Conservation (phyloP, 2,113 vertebrate genomes). For the Ascaphus truei region DNA sequence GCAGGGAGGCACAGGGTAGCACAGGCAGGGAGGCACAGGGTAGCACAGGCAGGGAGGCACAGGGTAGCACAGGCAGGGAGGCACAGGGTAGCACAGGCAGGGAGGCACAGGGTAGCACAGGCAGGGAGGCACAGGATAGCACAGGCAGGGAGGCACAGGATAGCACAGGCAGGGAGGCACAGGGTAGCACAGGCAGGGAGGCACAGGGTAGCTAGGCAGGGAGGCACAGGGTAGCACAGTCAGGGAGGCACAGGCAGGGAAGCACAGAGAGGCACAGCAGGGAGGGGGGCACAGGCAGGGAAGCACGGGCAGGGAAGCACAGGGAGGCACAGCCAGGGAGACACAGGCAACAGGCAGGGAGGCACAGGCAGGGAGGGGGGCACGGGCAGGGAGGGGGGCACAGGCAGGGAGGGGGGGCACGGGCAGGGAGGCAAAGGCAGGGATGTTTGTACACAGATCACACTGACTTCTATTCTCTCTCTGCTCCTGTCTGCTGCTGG, state of each 20-base stretch:
- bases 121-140: not conserved
- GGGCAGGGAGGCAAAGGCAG: constrained; percentile 14
- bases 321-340: constrained; percentile 11
- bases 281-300: constrained; percentile 51
- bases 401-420: constrained; percentile 47
- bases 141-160: not conserved
- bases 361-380: constrained; percentile 47
- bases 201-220: constrained; percentile 48
- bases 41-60: too few relatives aligned
- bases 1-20: constrained; percentile 63
- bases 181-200: constrained; percentile 47
- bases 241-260: constrained; percentile 60
- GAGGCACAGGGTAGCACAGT: constrained; percentile 47
- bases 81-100: not conserved
- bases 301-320: constrained; percentile 58
- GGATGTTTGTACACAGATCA: not conserved
- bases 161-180: not conserved
- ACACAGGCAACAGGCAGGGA: constrained; percentile 13
- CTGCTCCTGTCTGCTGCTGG: not conserved
- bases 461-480: not conserved
- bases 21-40: too few relatives aligned
- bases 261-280: constrained; percentile 41
- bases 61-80: not conserved
- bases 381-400: constrained; percentile 62
- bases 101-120: not conserved